phyloP scores from a whole-genome alignment of 2,888 invertebrate genomes.

The Reticulitermes lucifugus region DNA sequence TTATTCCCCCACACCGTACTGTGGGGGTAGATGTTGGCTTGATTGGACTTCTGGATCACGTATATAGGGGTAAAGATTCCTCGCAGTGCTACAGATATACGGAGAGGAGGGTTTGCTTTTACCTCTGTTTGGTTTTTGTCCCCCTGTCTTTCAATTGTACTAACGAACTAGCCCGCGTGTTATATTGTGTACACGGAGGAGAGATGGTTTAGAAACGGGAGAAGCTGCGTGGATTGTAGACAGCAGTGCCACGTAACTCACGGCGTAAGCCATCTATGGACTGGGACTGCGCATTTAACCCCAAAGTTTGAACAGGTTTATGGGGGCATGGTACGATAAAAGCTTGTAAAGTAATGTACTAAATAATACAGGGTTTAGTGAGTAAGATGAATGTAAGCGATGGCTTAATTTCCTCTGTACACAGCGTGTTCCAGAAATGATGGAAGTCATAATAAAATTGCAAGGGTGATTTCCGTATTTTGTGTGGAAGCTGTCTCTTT shows the following conservation, averaged over 20 bases:
- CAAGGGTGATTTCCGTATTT: no score
- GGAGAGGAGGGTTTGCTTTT: background rate
- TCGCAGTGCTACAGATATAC: slow-evolving; percentile 5
- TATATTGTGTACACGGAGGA: background rate
- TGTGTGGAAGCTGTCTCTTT: no score
- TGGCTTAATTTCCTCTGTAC: no score
- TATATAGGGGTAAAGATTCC: slow-evolving; percentile 23
- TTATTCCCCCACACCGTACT: background rate
- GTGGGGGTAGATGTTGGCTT: background rate
- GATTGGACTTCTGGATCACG: slow-evolving; percentile 25
- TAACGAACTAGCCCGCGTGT: slow-evolving; percentile 19
- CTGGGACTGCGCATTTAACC: background rate
- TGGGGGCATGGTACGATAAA: background rate
- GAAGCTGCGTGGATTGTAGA: background rate
- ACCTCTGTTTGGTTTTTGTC: slow-evolving; percentile 30
- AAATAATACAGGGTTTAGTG: no score
- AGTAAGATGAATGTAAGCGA: no score
- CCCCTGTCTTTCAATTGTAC: slow-evolving; percentile 11
- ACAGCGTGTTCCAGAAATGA: no score
- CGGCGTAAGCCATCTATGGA: background rate
- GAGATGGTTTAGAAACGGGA: background rate
- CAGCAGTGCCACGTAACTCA: background rate
- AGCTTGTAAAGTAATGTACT: no score
- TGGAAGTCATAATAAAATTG: no score
- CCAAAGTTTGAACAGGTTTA: background rate